Evolutionary conservation across 1,140 invertebrate species (phyloP).

Genomic region (Cephus cinctus): DNA sequence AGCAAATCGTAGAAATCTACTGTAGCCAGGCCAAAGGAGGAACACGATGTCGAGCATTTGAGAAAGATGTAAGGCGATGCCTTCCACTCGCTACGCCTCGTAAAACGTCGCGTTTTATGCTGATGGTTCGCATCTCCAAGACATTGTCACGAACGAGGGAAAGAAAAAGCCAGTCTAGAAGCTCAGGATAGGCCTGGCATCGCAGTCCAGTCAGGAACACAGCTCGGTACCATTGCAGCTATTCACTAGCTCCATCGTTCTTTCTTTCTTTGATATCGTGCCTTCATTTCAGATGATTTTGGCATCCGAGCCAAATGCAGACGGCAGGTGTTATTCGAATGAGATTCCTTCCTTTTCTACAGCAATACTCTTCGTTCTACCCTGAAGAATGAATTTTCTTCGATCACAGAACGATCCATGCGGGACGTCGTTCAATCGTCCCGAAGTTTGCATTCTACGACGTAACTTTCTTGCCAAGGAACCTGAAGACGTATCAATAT

Average conservation of each 20-base stretch:
- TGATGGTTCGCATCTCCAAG: constrained; percentile 40
- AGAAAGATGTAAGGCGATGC: constrained; percentile 46
- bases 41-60: constrained; percentile 28
- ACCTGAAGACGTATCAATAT: too few relatives aligned
- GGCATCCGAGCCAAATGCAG: constrained; percentile 26
- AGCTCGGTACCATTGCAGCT: too few relatives aligned
- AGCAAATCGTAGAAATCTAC: too few relatives aligned
- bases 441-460: too few relatives aligned
- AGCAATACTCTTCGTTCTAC: too few relatives aligned
- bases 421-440: too few relatives aligned
- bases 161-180: constrained; percentile 15
- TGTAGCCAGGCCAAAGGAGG: constrained; percentile 9
- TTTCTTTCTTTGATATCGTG: too few relatives aligned
- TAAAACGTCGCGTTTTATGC: constrained; percentile 52
- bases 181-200: too few relatives aligned
- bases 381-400: constrained; percentile 11
- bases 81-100: constrained; percentile 47
- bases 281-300: constrained; percentile 23
- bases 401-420: too few relatives aligned
- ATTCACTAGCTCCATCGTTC: too few relatives aligned
- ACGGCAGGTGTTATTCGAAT: constrained; percentile 27
- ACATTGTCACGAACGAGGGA: constrained; percentile 36
- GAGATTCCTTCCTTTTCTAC: constrained; percentile 23
- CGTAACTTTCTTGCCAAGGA: too few relatives aligned
- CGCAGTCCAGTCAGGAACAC: too few relatives aligned